A percentile compares a stretch with the other conserved stretches of the same genome.
phyloP scores from a whole-genome alignment of 2,113 vertebrate species.

The Sebastes fasciatus region DNA sequence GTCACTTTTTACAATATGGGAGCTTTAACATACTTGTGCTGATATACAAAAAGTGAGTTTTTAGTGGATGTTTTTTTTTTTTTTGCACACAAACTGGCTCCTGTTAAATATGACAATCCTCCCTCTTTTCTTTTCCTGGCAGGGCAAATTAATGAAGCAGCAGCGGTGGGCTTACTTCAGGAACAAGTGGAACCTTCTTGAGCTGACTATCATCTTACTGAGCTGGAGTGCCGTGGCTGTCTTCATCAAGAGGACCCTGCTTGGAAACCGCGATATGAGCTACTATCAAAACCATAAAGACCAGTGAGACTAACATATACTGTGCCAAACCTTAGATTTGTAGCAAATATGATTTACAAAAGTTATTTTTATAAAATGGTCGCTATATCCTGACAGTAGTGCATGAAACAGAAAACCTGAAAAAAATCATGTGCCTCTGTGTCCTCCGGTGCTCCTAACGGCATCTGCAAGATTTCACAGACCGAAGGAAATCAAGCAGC shows the following conservation, averaged over 20 bases:
- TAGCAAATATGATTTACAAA: too few relatives aligned
- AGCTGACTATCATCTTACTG: conserved; percentile 87
- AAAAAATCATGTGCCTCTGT: too few relatives aligned
- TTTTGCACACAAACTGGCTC: neutral
- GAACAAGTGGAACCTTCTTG: conserved; percentile 91
- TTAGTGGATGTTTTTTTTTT: neutral
- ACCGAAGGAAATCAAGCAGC: too few relatives aligned
- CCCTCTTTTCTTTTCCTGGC: conserved; percentile 50
- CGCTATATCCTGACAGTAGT: too few relatives aligned
- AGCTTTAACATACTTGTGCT: neutral
- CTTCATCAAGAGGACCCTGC: conserved; percentile 87
- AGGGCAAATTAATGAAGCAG: conserved; percentile 88
- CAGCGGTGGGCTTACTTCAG: conserved; percentile 89
- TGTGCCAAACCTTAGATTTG: neutral
- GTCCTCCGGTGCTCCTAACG: too few relatives aligned
- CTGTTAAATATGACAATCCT: neutral
- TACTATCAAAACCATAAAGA: conserved; percentile 86
- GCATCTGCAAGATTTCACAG: too few relatives aligned
- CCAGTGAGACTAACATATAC: conserved; percentile 78
- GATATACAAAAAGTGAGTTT: neutral
- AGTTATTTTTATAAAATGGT: too few relatives aligned
- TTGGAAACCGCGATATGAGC: conserved; percentile 84
- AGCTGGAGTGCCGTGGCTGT: conserved; percentile 90
- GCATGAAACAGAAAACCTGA: too few relatives aligned
- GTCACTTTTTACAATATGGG: too few relatives aligned